A percentile compares a stretch with the other conserved stretches of the same genome.
phyloP scores from a whole-genome alignment of 2,888 invertebrate genomes.

The Limulus polyphemus region DNA sequence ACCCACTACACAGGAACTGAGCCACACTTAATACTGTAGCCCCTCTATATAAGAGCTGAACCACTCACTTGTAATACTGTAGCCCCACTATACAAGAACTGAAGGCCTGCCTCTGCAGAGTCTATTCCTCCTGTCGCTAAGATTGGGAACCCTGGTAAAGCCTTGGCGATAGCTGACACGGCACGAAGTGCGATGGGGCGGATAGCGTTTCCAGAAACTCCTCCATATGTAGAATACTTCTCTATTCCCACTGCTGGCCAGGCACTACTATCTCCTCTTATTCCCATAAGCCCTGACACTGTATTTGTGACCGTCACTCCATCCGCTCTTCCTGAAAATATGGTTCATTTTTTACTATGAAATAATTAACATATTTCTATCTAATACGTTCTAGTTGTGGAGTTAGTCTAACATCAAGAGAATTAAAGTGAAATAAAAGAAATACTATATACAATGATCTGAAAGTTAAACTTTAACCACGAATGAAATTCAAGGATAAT shows the following conservation, averaged over 20 bases:
- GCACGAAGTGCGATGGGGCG: conserved; percentile 86
- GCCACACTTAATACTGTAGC: too few species aligned
- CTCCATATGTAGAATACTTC: conserved; percentile 81
- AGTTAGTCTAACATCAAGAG: too few species aligned
- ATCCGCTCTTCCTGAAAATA: conserved; percentile 60
- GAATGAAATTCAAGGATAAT: too few species aligned
- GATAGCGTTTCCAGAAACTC: conserved; percentile 85
- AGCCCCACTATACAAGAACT: conserved; percentile 87
- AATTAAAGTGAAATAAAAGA: too few species aligned
- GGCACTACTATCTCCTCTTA: conserved; percentile 63
- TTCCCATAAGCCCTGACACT: conserved; percentile 82
- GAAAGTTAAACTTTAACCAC: too few species aligned
- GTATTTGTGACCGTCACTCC: conserved; percentile 98
- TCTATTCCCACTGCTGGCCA: conserved; percentile 81
- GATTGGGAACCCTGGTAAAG: conserved; percentile 76
- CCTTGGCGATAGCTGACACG: conserved; percentile 72
- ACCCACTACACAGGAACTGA: too few species aligned
- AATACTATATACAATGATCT: too few species aligned
- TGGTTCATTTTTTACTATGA: neutral
- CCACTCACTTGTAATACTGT: conserved; percentile 65
- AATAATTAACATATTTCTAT: too few species aligned
- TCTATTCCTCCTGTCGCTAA: conserved; percentile 95
- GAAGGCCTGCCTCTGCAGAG: conserved; percentile 86
- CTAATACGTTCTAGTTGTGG: too few species aligned
- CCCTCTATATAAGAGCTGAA: too few species aligned